A percentile compares a stretch with the other conserved stretches of the same genome.
Conservation (phyloP, 2,113 vertebrate species). For the Phyllopteryx taeniolatus region DNA sequence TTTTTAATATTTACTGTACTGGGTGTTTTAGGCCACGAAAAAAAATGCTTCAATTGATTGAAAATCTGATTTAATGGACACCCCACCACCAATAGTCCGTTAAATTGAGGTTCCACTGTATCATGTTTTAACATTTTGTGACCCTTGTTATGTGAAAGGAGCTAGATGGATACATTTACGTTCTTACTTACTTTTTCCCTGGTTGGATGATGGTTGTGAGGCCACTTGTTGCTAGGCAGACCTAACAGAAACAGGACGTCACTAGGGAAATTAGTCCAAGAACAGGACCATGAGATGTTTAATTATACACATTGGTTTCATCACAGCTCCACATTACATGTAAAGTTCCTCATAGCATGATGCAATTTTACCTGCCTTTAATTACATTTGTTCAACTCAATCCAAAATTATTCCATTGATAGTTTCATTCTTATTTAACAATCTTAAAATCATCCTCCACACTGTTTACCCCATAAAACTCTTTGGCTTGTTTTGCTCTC, state of each 20-base stretch:
- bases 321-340: background rate
- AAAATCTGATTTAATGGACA: too few relatives aligned
- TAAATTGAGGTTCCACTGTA: too few relatives aligned
- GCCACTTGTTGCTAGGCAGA: constrained; percentile 2
- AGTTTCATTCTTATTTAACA: background rate
- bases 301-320: background rate
- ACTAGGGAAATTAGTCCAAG: background rate
- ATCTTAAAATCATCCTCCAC: background rate
- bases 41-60: too few relatives aligned
- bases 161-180: background rate
- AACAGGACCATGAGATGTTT: background rate
- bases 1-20: too few relatives aligned
- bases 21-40: too few relatives aligned
- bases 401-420: background rate
- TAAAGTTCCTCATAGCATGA: background rate
- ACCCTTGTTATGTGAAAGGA: background rate
- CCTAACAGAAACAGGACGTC: background rate
- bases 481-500: constrained; percentile 27
- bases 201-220: background rate
- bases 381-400: background rate
- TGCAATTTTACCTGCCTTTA: background rate
- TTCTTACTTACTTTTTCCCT: background rate
- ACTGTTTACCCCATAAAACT: background rate
- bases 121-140: too few relatives aligned
- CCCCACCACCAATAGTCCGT: too few relatives aligned